These are phyloP conservation scores for Chiloscyllium plagiosum DNA, from an alignment of 2,113 vertebrate species.

Conservation along the genomic window DNA sequence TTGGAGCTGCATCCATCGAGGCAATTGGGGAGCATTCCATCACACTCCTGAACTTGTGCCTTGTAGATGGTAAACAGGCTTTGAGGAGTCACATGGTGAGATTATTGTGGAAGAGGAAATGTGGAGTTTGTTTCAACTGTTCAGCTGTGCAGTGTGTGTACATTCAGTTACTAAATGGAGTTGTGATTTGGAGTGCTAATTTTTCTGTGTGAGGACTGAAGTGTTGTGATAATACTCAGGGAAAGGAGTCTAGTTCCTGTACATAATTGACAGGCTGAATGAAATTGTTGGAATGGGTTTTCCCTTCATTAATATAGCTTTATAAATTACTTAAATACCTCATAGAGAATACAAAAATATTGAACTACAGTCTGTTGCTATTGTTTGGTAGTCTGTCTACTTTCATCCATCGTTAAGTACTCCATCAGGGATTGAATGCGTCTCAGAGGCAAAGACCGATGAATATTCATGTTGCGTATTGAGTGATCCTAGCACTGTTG, in stretches of 20 bases:
- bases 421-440: neutral
- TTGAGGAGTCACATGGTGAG: no score
- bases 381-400: neutral
- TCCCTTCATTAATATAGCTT: neutral
- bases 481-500: neutral
- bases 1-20: no score
- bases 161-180: neutral
- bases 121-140: neutral
- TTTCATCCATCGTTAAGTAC: constrained; percentile 17
- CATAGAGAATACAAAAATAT: neutral
- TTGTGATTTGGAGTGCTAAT: neutral
- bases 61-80: no score
- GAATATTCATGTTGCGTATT: neutral
- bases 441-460: neutral
- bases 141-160: neutral
- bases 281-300: neutral
- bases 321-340: neutral
- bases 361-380: neutral
- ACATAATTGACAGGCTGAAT: neutral
- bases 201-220: neutral
- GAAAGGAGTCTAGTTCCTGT: neutral
- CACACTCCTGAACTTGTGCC: no score
- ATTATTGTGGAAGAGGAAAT: neutral
- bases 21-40: no score
- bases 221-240: neutral